Percentiles rank a stretch among this genome's conserved stretches.
Evolutionary conservation across 2,797 vertebrate species (phyloP).

Genomic region (Epinephelus coioides): DNA sequence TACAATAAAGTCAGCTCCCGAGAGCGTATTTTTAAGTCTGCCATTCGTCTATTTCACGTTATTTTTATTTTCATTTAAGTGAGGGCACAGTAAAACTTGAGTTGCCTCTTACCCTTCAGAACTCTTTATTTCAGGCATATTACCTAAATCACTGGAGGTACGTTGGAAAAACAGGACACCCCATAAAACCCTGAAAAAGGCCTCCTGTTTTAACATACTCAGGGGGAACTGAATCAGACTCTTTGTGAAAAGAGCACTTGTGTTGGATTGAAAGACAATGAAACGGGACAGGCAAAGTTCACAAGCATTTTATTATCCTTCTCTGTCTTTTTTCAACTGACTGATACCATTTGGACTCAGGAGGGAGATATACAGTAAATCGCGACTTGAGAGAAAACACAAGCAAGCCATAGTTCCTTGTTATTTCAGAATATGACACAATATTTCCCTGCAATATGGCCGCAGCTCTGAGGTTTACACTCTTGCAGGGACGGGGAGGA

Average conservation of each 20-base stretch:
- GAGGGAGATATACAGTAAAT: slow-evolving; percentile 31
- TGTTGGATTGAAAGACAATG: slow-evolving; percentile 73
- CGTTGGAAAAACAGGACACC: slow-evolving; percentile 84
- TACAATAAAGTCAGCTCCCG: slow-evolving; percentile 53
- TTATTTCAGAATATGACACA: slow-evolving; percentile 42
- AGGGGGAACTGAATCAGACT: slow-evolving; percentile 70
- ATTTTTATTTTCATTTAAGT: slow-evolving; percentile 79
- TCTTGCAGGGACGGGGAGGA: not conserved
- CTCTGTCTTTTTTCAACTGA: slow-evolving; percentile 55
- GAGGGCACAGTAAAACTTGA: slow-evolving; percentile 76
- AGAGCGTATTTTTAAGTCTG: slow-evolving; percentile 57
- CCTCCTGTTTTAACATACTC: slow-evolving; percentile 79
- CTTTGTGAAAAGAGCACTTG: slow-evolving; percentile 74
- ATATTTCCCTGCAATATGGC: slow-evolving; percentile 18
- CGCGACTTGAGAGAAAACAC: slow-evolving; percentile 48
- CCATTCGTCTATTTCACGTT: slow-evolving; percentile 75
- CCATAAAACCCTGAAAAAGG: slow-evolving; percentile 82
- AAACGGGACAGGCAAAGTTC: slow-evolving; percentile 71
- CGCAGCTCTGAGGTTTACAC: slow-evolving; percentile 28
- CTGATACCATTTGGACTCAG: slow-evolving; percentile 39
- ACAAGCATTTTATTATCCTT: slow-evolving; percentile 70
- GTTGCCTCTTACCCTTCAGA: slow-evolving; percentile 77
- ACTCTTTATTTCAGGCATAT: slow-evolving; percentile 80
- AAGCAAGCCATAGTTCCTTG: slow-evolving; percentile 24
- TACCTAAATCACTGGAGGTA: slow-evolving; percentile 83